These are phyloP conservation scores for Dicrurus megarhynchus DNA, from an alignment of 2,113 vertebrate species.

Conservation along the genomic window DNA sequence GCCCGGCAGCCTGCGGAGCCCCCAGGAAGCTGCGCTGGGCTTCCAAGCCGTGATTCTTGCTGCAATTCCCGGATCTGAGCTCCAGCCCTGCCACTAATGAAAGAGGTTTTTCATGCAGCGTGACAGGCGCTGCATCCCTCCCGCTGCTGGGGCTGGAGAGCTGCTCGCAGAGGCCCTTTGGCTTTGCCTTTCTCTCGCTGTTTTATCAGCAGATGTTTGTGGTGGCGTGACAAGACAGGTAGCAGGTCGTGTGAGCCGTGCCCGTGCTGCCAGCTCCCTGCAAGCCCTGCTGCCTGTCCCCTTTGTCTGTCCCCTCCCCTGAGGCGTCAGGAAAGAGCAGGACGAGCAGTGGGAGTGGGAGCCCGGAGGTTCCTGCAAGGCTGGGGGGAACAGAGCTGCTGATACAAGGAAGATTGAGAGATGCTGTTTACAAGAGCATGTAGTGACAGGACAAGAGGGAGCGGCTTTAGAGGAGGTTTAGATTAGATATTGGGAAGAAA, in stretches of 20 bases:
- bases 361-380: neutral
- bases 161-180: neutral
- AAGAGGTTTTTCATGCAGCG: slow-evolving; percentile 13
- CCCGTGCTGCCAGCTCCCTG: neutral
- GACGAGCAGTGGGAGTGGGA: neutral
- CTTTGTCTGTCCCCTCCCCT: neutral
- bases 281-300: neutral
- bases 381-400: neutral
- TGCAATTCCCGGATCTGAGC: neutral
- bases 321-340: neutral
- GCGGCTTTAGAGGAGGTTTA: neutral
- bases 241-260: neutral
- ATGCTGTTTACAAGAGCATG: neutral
- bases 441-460: neutral
- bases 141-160: neutral
- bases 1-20: neutral
- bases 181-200: neutral
- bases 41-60: neutral
- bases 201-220: neutral
- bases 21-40: neutral
- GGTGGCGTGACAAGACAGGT: slow-evolving; percentile 48
- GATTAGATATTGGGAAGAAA: neutral
- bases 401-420: neutral
- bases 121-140: neutral
- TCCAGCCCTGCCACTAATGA: neutral